Evolutionary conservation across 2,888 invertebrate species (phyloP).

Genomic region (Xiphydria camelus): DNA sequence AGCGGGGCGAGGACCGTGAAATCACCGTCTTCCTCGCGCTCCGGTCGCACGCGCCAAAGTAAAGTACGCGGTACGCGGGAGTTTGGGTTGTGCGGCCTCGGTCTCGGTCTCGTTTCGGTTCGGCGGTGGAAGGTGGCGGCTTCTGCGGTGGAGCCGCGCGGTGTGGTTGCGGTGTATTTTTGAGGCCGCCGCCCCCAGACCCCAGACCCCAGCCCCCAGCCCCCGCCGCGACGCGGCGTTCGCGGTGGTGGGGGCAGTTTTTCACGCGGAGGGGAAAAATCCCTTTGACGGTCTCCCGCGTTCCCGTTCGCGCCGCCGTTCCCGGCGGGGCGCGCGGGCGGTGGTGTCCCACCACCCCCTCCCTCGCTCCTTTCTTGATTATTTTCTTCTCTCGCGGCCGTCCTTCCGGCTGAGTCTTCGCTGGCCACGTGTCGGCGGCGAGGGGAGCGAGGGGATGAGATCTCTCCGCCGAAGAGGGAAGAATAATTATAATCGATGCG

Average conservation of each 20-base stretch:
- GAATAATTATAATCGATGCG: no score
- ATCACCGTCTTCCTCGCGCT: no score
- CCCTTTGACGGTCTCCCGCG: conserved; percentile 17
- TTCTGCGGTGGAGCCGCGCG: conserved; percentile 58
- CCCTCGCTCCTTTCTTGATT: background rate
- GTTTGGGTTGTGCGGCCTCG: conserved; percentile 42
- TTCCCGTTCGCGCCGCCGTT: background rate
- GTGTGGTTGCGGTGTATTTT: conserved; percentile 59
- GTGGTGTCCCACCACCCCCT: conserved; percentile 4
- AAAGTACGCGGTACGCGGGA: no score
- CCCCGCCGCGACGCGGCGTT: conserved; percentile 24
- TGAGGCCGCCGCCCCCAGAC: conserved; percentile 57
- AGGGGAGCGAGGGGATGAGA: no score
- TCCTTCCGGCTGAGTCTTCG: no score
- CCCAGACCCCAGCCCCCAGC: conserved; percentile 25
- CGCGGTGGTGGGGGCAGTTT: conserved; percentile 33
- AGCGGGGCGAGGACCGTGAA: no score
- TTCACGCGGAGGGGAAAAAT: conserved; percentile 56
- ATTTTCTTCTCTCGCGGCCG: background rate
- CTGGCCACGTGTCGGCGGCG: no score
- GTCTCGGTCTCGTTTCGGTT: conserved; percentile 55
- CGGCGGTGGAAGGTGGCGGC: conserved; percentile 57
- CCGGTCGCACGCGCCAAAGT: no score
- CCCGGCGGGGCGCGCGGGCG: background rate
- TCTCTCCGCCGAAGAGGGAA: no score